Conservation (phyloP, 2,888 invertebrate species). For the Mystacides longicornis region DNA sequence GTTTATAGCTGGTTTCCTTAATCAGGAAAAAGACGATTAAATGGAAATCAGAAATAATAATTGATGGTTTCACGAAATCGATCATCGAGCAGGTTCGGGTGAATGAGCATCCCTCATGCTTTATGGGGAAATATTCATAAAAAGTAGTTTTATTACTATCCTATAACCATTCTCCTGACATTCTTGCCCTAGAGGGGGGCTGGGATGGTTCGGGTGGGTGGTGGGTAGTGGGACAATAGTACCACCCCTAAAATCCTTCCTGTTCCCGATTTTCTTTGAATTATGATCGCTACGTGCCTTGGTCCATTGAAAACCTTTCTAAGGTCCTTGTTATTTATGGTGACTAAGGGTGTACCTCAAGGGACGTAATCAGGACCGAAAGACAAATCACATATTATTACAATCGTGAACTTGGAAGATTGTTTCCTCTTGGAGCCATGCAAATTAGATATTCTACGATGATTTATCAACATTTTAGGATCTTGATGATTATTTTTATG, state of each 20-base stretch:
- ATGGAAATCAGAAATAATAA: background rate
- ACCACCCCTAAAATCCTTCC: background rate
- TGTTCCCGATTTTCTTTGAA: slow-evolving; percentile 8
- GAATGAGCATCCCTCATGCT: background rate
- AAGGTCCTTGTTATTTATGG: slow-evolving; percentile 15
- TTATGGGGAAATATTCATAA: slow-evolving; percentile 3
- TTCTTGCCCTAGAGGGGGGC: background rate
- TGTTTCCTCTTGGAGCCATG: no score
- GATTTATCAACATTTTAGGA: no score
- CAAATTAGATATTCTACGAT: no score
- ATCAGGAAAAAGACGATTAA: no score
- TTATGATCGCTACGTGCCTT: slow-evolving; percentile 12
- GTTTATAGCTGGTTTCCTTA: no score
- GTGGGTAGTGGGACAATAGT: background rate
- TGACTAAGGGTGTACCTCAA: slow-evolving; percentile 9
- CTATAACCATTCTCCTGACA: slow-evolving; percentile 2
- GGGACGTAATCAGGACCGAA: slow-evolving; percentile 2
- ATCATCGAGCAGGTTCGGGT: background rate
- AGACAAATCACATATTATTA: background rate
- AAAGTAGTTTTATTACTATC: slow-evolving; percentile 14
- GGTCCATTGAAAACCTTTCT: slow-evolving; percentile 13
- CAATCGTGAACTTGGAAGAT: background rate
- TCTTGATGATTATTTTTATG: no score
- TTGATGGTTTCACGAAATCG: background rate
- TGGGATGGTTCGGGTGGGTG: background rate